Percentiles rank a stretch among this genome's conserved stretches.
phyloP scores from a whole-genome alignment of 2,797 vertebrate genomes.

The Anabacerthia variegaticeps region DNA sequence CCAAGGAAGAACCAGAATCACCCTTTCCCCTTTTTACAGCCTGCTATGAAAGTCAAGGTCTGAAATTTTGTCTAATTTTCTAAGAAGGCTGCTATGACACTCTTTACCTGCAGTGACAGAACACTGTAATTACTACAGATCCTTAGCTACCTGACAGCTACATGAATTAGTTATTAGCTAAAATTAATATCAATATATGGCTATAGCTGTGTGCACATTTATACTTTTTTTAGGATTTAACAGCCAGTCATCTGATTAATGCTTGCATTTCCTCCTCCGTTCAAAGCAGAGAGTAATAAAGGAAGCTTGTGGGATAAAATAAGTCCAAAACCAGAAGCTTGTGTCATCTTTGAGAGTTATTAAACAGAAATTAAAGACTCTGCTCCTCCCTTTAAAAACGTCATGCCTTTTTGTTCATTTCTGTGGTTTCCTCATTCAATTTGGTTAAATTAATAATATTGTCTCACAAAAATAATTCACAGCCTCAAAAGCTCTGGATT shows the following conservation, averaged over 20 bases:
- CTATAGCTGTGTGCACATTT: not conserved
- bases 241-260: not conserved
- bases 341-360: not conserved
- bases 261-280: not conserved
- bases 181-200: not conserved
- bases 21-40: not conserved
- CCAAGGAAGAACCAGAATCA: not conserved
- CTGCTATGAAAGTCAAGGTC: not conserved
- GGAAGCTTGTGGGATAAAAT: not conserved
- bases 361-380: not conserved
- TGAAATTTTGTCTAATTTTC: not conserved
- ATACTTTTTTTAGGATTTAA: not conserved
- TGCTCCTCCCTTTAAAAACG: not conserved
- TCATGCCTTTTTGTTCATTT: not conserved
- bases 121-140: not conserved
- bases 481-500: not conserved
- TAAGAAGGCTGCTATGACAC: not conserved
- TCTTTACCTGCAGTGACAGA: not conserved
- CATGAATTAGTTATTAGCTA: not conserved
- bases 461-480: not conserved
- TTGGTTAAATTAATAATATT: not conserved
- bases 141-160: not conserved
- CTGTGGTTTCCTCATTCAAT: not conserved
- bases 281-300: not conserved
- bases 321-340: not conserved